Evolutionary conservation across 2,888 invertebrate genomes (phyloP).

Genomic region (Oscheius onirici): DNA sequence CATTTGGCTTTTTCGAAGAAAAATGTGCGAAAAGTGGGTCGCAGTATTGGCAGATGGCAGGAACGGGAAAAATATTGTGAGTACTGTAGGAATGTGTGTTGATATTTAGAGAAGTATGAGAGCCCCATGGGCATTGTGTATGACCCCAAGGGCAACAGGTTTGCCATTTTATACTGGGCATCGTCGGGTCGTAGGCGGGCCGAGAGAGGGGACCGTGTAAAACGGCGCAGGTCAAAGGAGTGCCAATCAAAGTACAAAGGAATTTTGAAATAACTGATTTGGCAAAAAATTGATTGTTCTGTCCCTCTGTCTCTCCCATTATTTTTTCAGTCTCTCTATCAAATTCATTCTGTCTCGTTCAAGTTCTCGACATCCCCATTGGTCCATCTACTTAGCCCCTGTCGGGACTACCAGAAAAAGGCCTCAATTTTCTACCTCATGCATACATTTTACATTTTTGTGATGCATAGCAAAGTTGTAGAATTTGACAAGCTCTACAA

Average conservation of each 20-base stretch:
- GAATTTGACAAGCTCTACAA: too few species aligned
- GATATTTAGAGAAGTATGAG: background rate
- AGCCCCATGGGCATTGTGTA: slow-evolving; percentile 20
- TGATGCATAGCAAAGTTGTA: too few species aligned
- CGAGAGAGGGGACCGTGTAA: background rate
- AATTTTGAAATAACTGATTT: background rate
- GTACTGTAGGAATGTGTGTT: background rate
- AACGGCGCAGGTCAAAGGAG: background rate
- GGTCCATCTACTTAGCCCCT: too few species aligned
- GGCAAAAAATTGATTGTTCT: too few species aligned
- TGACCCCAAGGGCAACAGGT: slow-evolving; percentile 25
- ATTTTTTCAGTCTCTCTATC: background rate
- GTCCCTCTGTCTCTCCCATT: background rate
- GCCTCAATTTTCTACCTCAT: too few species aligned
- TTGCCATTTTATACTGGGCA: slow-evolving; percentile 21
- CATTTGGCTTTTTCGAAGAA: background rate
- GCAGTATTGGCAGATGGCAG: background rate
- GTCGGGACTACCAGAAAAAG: too few species aligned
- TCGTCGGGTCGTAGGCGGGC: slow-evolving; percentile 9
- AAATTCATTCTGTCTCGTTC: too few species aligned
- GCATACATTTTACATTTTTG: too few species aligned
- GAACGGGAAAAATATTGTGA: background rate
- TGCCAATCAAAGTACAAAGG: slow-evolving; percentile 1
- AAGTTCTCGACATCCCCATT: too few species aligned
- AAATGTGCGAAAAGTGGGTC: background rate